Base-by-base conservation (phyloP, 2,113 vertebrate genomes). In the Hippocampus barbouri region DNA sequence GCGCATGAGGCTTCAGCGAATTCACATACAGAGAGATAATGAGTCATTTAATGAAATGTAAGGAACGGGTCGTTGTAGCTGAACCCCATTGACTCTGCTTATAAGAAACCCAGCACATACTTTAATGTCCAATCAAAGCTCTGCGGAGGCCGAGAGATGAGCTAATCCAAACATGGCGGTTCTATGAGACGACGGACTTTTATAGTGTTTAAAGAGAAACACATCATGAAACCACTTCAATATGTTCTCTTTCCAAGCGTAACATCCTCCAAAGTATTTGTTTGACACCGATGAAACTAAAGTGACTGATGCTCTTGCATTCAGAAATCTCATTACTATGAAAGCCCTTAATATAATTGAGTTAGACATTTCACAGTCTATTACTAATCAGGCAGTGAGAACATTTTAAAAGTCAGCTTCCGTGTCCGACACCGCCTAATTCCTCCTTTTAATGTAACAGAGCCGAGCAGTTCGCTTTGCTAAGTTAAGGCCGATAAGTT, bases 371-470 rank as follows among this genome's bases (percentile, higher is more conserved):
- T 85, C 84, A 82, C 80, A 85, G 86, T 75, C 83, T 78, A 79
- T 85, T 82, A 81, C 83, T 90, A 88, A 90, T 88, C 78, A 86
- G 75, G 80, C 74, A 77, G 74, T 78, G 75, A 57, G 79, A 80
- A 82, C 66, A 85, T 78, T 79, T 89, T 87, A 86, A 89, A 88
- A 88, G 86, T 73, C 77, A 70, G 80, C 81, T 76, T 89, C 84
- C 75, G 70, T 89, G 83, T 90, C 87, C 79, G 79, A 81, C 85
- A 81, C 65, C 15, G 75, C 86, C 82, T 89, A 89, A 91, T 90
- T 87, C 85, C 71, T 70, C 63, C 72, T 72, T 90, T 85, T 89
- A 87, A 88, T 84, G 85, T 83, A 78, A 53, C 77, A 59, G 66
- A 79, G 86, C 85, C 81, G 7, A 76, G 70, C 74, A 25, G 81